Conservation (phyloP, 1,140 invertebrate species). For the Reticulitermes speratus region DNA sequence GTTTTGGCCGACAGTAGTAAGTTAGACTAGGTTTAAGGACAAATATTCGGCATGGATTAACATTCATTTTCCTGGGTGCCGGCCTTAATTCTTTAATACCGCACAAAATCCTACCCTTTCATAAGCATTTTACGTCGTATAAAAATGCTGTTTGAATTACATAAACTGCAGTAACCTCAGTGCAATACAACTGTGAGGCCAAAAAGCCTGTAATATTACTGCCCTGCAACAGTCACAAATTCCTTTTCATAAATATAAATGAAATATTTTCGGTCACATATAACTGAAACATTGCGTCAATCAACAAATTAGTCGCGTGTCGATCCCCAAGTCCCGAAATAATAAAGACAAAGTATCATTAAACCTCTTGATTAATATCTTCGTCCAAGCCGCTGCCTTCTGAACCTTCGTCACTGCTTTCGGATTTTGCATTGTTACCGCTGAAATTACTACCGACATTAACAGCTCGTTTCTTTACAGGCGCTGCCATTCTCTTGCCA, state of each 20-base stretch:
- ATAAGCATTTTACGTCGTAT: no score
- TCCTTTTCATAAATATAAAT: not conserved
- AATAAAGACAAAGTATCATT: not conserved
- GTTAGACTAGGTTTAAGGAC: no score
- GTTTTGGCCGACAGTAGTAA: no score
- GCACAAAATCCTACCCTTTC: no score
- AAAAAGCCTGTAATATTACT: not conserved
- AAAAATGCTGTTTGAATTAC: no score
- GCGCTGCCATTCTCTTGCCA: constrained; percentile 6
- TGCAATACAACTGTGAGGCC: no score
- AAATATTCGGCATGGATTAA: no score
- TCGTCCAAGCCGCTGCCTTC: not conserved
- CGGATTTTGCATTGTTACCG: constrained; percentile 12
- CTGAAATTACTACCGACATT: constrained; percentile 10
- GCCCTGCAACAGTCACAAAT: not conserved
- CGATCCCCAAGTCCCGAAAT: not conserved
- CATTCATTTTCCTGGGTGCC: no score
- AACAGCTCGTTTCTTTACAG: constrained; percentile 31
- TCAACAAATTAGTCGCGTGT: not conserved
- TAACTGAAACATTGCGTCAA: not conserved
- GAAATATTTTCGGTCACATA: no score
- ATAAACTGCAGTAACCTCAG: no score
- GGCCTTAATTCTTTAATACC: no score
- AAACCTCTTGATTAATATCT: constrained; percentile 18
- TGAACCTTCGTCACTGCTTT: constrained; percentile 25